Conservation (phyloP, 2,113 vertebrate genomes). For the Scophthalmus maximus region DNA sequence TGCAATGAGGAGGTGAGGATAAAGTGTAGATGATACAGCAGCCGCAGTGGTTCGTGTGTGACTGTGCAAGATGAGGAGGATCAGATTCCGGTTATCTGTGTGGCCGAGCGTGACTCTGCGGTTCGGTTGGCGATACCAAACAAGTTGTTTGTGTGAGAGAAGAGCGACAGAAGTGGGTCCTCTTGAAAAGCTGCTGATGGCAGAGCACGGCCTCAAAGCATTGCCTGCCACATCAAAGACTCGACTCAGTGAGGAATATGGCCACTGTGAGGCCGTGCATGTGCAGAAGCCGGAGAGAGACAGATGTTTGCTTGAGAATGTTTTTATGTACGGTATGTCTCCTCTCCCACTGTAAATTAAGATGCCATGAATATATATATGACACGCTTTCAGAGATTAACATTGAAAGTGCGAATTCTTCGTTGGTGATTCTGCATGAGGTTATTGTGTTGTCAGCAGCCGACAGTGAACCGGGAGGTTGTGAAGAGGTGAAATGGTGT, state of each 20-base stretch:
- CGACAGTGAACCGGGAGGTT: conserved; percentile 4
- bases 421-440: no score
- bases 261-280: conserved; percentile 41
- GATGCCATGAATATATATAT: background rate
- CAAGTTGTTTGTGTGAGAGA: conserved; percentile 35
- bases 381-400: conserved; percentile 29
- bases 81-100: conserved; percentile 69
- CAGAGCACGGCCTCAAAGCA: conserved; percentile 64
- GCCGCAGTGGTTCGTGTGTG: conserved; percentile 28
- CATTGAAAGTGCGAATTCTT: conserved; percentile 10
- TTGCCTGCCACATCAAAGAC: conserved; percentile 61
- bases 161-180: conserved; percentile 13
- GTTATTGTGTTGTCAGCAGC: background rate
- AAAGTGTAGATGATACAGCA: conserved; percentile 45
- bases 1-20: conserved; percentile 18
- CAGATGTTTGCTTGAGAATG: conserved; percentile 34
- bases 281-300: conserved; percentile 14
- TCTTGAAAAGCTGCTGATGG: conserved; percentile 61
- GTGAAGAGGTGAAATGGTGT: background rate
- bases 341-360: conserved; percentile 31
- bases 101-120: conserved; percentile 38
- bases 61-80: conserved; percentile 50
- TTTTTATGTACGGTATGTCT: conserved; percentile 11
- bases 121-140: conserved; percentile 38
- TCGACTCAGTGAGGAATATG: conserved; percentile 44